These are phyloP conservation scores for Penaeus indicus DNA, from an alignment of 1,140 invertebrate species.

Conservation along the genomic window DNA sequence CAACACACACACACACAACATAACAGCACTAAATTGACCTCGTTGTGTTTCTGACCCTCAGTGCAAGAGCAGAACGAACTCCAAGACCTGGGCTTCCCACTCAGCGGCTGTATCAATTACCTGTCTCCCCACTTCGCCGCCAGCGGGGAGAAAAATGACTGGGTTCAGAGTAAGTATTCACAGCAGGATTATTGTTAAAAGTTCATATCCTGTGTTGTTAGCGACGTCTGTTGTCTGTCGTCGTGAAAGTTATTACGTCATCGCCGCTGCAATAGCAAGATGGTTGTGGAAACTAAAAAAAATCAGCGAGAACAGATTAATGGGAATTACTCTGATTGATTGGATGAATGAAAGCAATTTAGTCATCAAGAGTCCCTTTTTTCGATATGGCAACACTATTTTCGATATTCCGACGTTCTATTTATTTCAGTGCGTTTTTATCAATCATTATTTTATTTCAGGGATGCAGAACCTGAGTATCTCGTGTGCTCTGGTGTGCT, in stretches of 20 bases:
- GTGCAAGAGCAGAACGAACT: slow-evolving; percentile 68
- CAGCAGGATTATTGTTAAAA: neutral
- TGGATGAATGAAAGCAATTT: neutral
- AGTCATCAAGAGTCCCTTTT: neutral
- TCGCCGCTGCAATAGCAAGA: no score
- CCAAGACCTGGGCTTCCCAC: slow-evolving; percentile 78
- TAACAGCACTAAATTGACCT: no score
- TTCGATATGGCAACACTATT: neutral
- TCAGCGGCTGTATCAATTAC: slow-evolving; percentile 83
- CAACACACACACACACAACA: no score
- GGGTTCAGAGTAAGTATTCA: slow-evolving; percentile 83
- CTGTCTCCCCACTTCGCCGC: slow-evolving; percentile 77
- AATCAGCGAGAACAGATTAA: no score
- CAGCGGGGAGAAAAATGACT: slow-evolving; percentile 80
- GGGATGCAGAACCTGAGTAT: slow-evolving; percentile 95
- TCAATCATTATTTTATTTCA: slow-evolving; percentile 70
- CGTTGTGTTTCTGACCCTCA: neutral
- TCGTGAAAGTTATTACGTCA: no score
- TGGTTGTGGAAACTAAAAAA: no score
- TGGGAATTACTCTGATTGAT: no score
- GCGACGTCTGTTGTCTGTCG: no score
- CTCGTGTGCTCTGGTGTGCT: slow-evolving; percentile 89
- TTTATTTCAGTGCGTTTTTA: neutral
- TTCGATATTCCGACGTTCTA: neutral
- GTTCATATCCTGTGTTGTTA: no score